phyloP scores from a whole-genome alignment of 2,888 invertebrate genomes.

The Melanophora roralis region DNA sequence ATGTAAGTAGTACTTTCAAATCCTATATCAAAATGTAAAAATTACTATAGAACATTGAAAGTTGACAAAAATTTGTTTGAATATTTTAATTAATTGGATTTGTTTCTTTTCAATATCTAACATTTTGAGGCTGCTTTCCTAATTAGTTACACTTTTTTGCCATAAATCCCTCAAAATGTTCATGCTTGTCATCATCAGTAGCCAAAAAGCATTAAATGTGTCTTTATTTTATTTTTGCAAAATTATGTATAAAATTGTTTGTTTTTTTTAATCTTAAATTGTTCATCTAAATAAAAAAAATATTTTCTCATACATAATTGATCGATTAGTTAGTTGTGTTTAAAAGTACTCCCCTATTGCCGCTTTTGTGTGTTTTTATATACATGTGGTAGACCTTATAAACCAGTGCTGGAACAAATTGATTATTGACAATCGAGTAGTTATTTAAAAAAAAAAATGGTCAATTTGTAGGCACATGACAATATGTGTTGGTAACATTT shows the following conservation, averaged over 20 bases:
- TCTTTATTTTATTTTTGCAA: slow-evolving; percentile 22
- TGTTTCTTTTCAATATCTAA: background rate
- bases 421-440: slow-evolving; percentile 58
- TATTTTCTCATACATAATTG: slow-evolving; percentile 54
- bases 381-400: slow-evolving; percentile 65
- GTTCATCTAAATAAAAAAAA: background rate
- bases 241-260: slow-evolving; percentile 47
- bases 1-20: no score
- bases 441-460: background rate
- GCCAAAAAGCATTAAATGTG: background rate
- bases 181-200: slow-evolving; percentile 43
- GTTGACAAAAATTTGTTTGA: slow-evolving; percentile 34
- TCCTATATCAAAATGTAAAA: no score
- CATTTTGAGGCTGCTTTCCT: background rate
- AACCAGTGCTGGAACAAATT: slow-evolving; percentile 63
- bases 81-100: slow-evolving; percentile 27
- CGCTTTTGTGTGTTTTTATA: slow-evolving; percentile 18
- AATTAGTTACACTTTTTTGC: slow-evolving; percentile 52
- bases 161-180: slow-evolving; percentile 49
- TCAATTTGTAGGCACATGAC: slow-evolving; percentile 1
- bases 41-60: no score
- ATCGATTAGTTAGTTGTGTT: slow-evolving; percentile 42
- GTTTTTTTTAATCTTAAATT: slow-evolving; percentile 41
- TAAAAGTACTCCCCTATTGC: slow-evolving; percentile 32
- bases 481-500: background rate